Percentiles rank a stretch among this genome's conserved stretches.
These are phyloP conservation scores for Thymallus thymallus DNA, from an alignment of 2,113 vertebrate species.

Conservation along the genomic window DNA sequence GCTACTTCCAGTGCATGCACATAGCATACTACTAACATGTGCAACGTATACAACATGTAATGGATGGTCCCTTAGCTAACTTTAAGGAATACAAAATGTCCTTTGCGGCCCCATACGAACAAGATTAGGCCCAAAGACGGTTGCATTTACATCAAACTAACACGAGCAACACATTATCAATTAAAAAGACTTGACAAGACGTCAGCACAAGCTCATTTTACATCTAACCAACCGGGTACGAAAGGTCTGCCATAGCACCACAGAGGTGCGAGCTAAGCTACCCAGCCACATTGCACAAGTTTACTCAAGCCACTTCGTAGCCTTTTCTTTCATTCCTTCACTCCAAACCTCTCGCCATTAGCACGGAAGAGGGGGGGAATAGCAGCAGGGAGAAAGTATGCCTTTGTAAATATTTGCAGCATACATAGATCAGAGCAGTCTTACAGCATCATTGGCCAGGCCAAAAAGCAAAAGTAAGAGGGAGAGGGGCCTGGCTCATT, in stretches of 20 bases:
- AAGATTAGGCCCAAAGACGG: too few species aligned
- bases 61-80: too few species aligned
- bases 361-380: not conserved
- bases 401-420: conserved; percentile 21
- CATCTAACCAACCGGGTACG: too few species aligned
- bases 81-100: too few species aligned
- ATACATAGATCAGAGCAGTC: conserved; percentile 5
- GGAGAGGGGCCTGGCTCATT: not conserved
- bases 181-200: too few species aligned
- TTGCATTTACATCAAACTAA: too few species aligned
- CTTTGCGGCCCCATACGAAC: too few species aligned
- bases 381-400: conserved; percentile 5
- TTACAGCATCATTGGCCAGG: not conserved
- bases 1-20: not conserved
- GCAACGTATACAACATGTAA: too few species aligned
- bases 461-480: not conserved
- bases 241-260: too few species aligned
- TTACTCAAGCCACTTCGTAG: not conserved
- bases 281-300: not conserved
- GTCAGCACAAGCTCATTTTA: too few species aligned
- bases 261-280: not conserved
- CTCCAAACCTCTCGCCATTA: not conserved
- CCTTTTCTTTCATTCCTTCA: not conserved
- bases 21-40: not conserved
- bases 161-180: too few species aligned